A percentile compares a stretch with the other conserved stretches of the same genome.
These are phyloP conservation scores for Epistrophe eligans DNA, from an alignment of 2,888 invertebrate genomes.

Conservation along the genomic window DNA sequence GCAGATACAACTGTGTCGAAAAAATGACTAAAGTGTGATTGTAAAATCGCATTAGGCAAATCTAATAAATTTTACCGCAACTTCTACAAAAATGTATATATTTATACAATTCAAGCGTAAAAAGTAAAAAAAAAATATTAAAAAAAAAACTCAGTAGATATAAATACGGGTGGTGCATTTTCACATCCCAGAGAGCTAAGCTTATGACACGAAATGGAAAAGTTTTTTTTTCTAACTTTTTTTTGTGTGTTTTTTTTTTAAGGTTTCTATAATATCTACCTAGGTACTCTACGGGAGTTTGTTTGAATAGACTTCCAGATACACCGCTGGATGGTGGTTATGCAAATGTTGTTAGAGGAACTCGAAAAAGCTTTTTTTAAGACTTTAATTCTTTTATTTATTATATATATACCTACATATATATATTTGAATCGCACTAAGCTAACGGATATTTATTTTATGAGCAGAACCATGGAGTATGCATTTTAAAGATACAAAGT, in stretches of 20 bases:
- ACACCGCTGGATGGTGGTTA: conserved; percentile 9
- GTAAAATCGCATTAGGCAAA: conserved; percentile 72
- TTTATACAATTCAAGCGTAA: conserved; percentile 42
- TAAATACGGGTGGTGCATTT: conserved; percentile 18
- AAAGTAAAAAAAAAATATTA: conserved; percentile 39
- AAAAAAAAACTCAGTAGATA: not conserved
- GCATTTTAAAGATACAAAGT: conserved; percentile 19
- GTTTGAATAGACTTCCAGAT: conserved; percentile 24
- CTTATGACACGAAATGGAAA: conserved; percentile 37
- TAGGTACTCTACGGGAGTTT: conserved; percentile 8
- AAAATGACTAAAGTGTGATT: conserved; percentile 55
- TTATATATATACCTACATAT: not conserved
- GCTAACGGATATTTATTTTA: conserved; percentile 27
- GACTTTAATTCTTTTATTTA: conserved; percentile 40
- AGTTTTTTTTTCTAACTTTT: not conserved
- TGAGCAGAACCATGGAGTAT: not conserved
- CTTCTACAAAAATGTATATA: conserved; percentile 19
- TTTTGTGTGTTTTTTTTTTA: not conserved
- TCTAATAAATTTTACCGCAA: conserved; percentile 54
- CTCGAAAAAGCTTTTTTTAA: conserved; percentile 37
- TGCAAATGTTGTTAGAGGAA: conserved; percentile 29
- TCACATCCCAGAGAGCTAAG: conserved; percentile 35
- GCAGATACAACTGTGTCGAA: conserved; percentile 2
- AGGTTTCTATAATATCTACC: not conserved
- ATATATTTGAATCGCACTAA: conserved; percentile 26